Evolutionary conservation across 2,113 vertebrate genomes (phyloP).

Genomic region (Chaenogobius annularis): DNA sequence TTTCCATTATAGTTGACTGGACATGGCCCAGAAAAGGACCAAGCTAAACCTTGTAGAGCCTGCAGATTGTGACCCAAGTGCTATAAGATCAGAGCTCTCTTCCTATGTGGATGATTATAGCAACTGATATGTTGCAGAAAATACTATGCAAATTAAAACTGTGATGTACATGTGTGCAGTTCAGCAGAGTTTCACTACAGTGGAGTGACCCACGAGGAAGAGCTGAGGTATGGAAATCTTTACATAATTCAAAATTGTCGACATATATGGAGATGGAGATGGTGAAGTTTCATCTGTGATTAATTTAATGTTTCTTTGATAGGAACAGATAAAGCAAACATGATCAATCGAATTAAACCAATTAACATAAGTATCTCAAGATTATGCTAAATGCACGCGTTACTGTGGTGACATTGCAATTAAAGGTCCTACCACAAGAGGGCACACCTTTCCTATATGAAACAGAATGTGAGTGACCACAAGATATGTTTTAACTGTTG

Average conservation of each 20-base stretch:
- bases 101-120: slow-evolving; percentile 21
- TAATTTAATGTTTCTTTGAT: not conserved
- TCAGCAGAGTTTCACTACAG: slow-evolving; percentile 1
- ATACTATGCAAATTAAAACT: slow-evolving; percentile 18
- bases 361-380: not conserved
- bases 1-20: slow-evolving; percentile 68
- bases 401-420: slow-evolving; percentile 27
- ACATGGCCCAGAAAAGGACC: slow-evolving; percentile 37
- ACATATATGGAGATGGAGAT: no score
- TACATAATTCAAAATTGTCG: no score
- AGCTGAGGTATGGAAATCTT: not conserved
- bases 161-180: not conserved
- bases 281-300: no score
- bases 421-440: slow-evolving; percentile 51
- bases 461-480: not conserved
- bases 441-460: slow-evolving; percentile 49
- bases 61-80: slow-evolving; percentile 35
- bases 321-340: not conserved
- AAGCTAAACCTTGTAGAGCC: slow-evolving; percentile 40
- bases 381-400: no score
- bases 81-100: slow-evolving; percentile 42
- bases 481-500: not conserved
- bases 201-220: not conserved
- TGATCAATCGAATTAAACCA: not conserved
- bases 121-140: slow-evolving; percentile 20